Base-by-base conservation (phyloP, 2,113 vertebrate genomes). In the Sinocyclocheilus grahami region DNA sequence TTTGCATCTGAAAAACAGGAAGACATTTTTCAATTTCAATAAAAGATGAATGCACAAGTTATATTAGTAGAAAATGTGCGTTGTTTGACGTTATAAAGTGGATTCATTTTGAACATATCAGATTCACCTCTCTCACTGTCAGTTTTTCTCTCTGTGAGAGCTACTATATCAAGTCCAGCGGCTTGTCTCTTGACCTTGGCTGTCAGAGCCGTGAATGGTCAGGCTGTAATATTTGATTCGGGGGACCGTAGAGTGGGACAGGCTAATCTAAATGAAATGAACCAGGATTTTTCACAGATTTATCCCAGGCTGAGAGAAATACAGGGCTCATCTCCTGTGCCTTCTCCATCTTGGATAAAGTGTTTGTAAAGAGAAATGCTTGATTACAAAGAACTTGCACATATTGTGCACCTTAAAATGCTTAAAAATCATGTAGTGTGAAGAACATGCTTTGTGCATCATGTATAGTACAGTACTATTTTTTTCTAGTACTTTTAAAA, bases 181-280 rank as follows among this genome's bases (percentile, higher is more conserved):
- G 80, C 51, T 82, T 42, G 37, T 81, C 72, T 84, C 81, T 71
- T 76, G 84, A 82, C 89, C 89, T 90, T 89, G 82, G 71, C 86
- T 85, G 84, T 83, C 84, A 82, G 87, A 63, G 33, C 72, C 51
- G 69, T 81, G 7, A 88, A 90, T 86, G 80, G 87, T 89, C 89
- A 87, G 79, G 33, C 78, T 80, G 42, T 82, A 78, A 88, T 82
- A 82, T 83, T 87, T 89, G 86, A 89, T 89, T 88, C 82, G 76
- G 79, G 67, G 55, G 86, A 78, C 74, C 71, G 72, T 71, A 81
- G 82, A 82, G 82, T 22, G 74, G 83, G 77, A 72, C 85, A 39
- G 62, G 24, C 24, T 87, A 85, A 86, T 87, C 80, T 85, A 86
- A 89, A 87, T 88, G 82, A 85, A 84, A 80, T 55, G 84, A 88